Evolutionary conservation across 2,797 vertebrate species (phyloP).

Genomic region (Erethizon dorsatum): DNA sequence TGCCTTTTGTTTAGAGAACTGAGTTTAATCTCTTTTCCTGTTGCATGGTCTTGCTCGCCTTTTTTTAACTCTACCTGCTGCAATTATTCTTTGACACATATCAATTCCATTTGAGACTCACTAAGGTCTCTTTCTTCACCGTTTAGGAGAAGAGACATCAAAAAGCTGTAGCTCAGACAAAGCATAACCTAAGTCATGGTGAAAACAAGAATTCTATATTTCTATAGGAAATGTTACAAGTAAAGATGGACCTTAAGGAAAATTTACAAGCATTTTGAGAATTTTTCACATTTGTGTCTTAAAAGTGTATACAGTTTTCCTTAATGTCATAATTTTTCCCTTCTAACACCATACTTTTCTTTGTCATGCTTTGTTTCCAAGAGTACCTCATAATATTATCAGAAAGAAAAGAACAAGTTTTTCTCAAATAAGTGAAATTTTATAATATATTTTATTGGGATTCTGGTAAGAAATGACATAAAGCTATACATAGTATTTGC

Average conservation of each 20-base stretch:
- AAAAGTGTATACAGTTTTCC: neutral
- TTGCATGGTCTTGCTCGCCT: neutral
- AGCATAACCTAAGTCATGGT: neutral
- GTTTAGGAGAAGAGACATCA: neutral
- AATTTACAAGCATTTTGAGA: conserved; percentile 56
- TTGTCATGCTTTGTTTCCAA: neutral
- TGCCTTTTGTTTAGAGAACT: neutral
- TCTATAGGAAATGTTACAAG: neutral
- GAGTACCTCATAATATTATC: neutral
- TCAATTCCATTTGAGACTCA: neutral
- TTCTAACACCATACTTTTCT: neutral
- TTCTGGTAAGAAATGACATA: neutral
- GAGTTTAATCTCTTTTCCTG: neutral
- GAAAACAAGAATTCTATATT: neutral
- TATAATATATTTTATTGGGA: neutral
- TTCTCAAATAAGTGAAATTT: neutral
- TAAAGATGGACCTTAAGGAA: neutral
- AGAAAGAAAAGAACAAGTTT: neutral
- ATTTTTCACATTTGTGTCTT: conserved; percentile 4
- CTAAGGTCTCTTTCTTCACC: neutral
- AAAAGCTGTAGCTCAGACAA: neutral
- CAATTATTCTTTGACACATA: neutral
- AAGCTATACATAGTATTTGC: neutral
- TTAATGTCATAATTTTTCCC: neutral
- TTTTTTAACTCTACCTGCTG: neutral